phyloP scores from a whole-genome alignment of 2,888 invertebrate genomes.

The Minunthozetes semirufus region DNA sequence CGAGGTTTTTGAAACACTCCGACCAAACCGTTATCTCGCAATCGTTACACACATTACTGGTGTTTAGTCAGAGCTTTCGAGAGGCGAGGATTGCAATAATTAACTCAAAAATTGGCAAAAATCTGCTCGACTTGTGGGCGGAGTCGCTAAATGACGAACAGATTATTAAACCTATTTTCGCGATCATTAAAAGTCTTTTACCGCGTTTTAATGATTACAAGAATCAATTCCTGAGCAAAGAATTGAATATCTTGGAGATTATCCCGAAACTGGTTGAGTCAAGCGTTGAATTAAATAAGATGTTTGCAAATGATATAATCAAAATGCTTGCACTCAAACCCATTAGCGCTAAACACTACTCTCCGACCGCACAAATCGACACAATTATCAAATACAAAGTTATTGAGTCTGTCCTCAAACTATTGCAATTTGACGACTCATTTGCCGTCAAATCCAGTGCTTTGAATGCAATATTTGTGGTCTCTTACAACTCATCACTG shows the following conservation, averaged over 20 bases:
- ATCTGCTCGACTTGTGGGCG: background rate
- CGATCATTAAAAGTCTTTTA: background rate
- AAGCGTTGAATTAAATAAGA: background rate
- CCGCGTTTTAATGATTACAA: background rate
- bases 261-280: background rate
- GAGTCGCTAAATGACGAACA: background rate
- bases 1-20: background rate
- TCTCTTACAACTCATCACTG: background rate
- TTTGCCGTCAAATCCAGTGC: background rate
- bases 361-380: background rate
- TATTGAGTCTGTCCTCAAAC: background rate
- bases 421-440: background rate
- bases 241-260: background rate
- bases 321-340: constrained; percentile 7
- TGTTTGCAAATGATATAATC: background rate
- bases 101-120: background rate
- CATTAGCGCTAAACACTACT: background rate
- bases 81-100: background rate
- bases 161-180: background rate
- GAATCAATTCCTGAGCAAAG: background rate
- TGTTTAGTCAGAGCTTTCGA: background rate
- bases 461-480: background rate
- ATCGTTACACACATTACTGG: background rate
- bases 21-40: background rate
- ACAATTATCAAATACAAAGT: background rate